Evolutionary conservation across 2,888 invertebrate genomes (phyloP), one percentile per base, ranked within the genome.

Genomic region (Mantis religiosa): DNA sequence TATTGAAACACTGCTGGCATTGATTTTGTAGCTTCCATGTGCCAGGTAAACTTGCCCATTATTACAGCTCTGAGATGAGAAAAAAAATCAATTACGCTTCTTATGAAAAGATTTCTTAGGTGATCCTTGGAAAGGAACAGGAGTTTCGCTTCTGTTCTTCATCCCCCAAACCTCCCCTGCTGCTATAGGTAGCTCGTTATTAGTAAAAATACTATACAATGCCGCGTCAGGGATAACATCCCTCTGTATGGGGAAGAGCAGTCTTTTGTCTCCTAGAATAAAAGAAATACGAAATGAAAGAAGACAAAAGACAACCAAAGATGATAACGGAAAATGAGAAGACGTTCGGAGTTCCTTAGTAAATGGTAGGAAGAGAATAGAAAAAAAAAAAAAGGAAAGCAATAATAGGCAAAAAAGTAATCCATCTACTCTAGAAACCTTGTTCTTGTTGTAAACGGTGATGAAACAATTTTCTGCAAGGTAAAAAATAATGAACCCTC

Each of bases 251-350:
- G 25, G 34, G 34, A 84, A 34, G 30, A 30, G 34, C 34, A 41
- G 30, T 84, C 34, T 84, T 84, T 25, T 84, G 25, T 84, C 84
- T 84, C 27, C 85, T 20, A 34, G 30, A 25, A 87, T 82, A 87
- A 87, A 87, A 30, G 86, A 87, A 87, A 87, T 54, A n/a, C 85
- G 54, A 54, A 34, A 84, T 34, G 84, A 84, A 84, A 34, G 84
- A 34, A 84, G 84, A 84, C 84, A 85, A 85, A 71, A 71, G 54
- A 25, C 54, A 71, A 85, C 54, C 28, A 82, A 87, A 82, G 86
- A 81, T 81, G 54, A 82, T 71, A 87, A 30, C 86, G 82, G 86
- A 87, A 87, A 87, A 87, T 87, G 86, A 87, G 86, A 71, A 71
- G 54, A 71, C 54, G 54, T 71, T 71, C 54, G 25, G 54, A 71